phyloP scores from a whole-genome alignment of 2,113 vertebrate genomes.

The Peromyscus leucopus region DNA sequence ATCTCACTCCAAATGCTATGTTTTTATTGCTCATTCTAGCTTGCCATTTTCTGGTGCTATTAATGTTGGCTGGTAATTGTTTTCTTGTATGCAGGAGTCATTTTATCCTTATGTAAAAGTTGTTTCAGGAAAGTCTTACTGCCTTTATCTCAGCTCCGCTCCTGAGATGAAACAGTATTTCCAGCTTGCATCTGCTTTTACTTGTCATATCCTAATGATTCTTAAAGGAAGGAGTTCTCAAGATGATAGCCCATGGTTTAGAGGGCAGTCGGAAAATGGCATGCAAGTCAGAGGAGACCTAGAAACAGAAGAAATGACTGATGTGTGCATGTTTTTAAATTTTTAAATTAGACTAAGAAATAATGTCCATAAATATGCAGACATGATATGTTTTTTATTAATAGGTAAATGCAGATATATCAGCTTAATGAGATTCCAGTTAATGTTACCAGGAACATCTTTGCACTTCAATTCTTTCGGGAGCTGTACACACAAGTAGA shows the following conservation, averaged over 20 bases:
- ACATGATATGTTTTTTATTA: constrained; percentile 27
- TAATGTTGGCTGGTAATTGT: constrained; percentile 76
- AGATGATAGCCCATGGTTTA: constrained; percentile 15
- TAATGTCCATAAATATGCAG: neutral
- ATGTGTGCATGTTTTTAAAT: neutral
- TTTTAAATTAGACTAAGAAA: constrained; percentile 37
- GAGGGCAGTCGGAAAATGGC: constrained; percentile 38
- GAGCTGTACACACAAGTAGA: constrained; percentile 42
- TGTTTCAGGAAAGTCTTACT: constrained; percentile 67
- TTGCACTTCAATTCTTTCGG: constrained; percentile 26
- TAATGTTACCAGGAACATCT: constrained; percentile 26
- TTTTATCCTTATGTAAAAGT: constrained; percentile 70
- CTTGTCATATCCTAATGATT: constrained; percentile 24
- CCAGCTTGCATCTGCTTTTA: constrained; percentile 40
- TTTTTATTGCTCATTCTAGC: constrained; percentile 82
- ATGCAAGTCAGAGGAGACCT: neutral
- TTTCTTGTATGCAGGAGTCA: constrained; percentile 56
- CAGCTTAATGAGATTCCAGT: constrained; percentile 1
- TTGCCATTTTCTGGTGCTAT: constrained; percentile 69
- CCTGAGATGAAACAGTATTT: constrained; percentile 61
- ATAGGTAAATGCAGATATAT: neutral
- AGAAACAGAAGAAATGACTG: constrained; percentile 33
- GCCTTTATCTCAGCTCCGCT: constrained; percentile 65
- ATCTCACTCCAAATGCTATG: constrained; percentile 75
- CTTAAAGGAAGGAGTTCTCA: constrained; percentile 26